These are phyloP conservation scores for Sardinella longiceps DNA, from an alignment of 2,797 vertebrate genomes.

Conservation along the genomic window DNA sequence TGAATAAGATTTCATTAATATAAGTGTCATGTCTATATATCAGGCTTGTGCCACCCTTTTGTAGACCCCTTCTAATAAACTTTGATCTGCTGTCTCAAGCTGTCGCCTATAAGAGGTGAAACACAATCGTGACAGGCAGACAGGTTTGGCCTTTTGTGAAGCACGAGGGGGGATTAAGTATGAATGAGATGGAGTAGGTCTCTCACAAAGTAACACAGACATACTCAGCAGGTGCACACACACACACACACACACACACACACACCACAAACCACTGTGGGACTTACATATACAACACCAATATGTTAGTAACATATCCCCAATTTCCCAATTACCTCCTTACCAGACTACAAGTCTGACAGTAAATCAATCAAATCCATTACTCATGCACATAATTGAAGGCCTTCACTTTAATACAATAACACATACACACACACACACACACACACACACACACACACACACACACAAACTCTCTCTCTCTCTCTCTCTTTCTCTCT, in stretches of 20 bases:
- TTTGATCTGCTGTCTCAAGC: too few relatives aligned
- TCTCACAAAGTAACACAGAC: not conserved
- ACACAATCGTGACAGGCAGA: too few relatives aligned
- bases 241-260: not conserved
- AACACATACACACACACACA: not conserved
- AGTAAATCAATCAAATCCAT: not conserved
- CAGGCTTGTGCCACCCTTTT: too few relatives aligned
- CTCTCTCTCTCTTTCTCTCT: too few relatives aligned
- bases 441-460: constrained; percentile 4
- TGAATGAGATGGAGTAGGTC: not conserved
- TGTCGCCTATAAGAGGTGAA: too few relatives aligned
- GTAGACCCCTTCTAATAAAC: too few relatives aligned
- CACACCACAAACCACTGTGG: not conserved
- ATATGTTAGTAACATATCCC: too few relatives aligned
- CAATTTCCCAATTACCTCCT: not conserved
- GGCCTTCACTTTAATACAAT: too few relatives aligned
- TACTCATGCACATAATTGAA: not conserved
- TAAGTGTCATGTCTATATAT: too few relatives aligned
- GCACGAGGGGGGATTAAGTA: not conserved
- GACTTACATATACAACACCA: too few relatives aligned
- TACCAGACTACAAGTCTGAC: not conserved
- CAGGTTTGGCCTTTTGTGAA: not conserved
- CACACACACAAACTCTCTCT: too few relatives aligned
- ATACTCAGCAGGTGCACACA: not conserved
- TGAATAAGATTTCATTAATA: too few relatives aligned